Conservation (phyloP, 2,113 vertebrate genomes). For the Ovis canadensis region DNA sequence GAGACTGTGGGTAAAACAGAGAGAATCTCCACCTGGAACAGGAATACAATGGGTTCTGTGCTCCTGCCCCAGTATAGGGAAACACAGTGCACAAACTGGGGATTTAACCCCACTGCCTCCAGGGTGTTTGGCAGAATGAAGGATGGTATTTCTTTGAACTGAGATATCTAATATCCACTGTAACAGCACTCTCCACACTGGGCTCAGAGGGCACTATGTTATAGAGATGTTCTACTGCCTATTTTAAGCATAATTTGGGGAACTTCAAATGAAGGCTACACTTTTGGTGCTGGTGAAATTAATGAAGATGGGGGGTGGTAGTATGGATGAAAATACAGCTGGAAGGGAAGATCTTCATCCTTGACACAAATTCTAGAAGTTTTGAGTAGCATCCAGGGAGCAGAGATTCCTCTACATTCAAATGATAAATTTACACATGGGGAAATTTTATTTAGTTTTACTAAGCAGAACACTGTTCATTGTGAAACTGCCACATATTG, state of each 20-base stretch:
- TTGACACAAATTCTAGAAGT: neutral
- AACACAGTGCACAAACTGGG: too few species aligned
- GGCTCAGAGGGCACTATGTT: neutral
- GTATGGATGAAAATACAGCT: too few species aligned
- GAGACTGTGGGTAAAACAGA: too few species aligned
- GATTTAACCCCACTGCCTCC: neutral
- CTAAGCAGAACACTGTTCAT: neutral
- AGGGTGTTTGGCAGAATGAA: neutral
- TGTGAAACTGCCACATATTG: accelerated
- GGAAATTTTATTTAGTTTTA: neutral
- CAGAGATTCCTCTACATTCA: neutral
- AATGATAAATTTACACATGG: neutral
- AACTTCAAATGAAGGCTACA: too few species aligned
- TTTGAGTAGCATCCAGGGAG: neutral
- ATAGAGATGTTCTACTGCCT: accelerated
- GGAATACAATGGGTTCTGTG: too few species aligned
- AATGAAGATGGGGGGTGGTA: accelerated
- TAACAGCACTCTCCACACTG: neutral
- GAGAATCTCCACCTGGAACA: too few species aligned
- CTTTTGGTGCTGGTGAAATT: too few species aligned
- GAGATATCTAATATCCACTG: neutral
- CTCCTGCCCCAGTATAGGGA: too few species aligned
- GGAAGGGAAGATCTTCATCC: too few species aligned
- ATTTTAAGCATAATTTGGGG: too few species aligned
- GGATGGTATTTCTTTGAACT: neutral